phyloP scores from a whole-genome alignment of 2,888 invertebrate genomes.

The Leptopilina myrica region DNA sequence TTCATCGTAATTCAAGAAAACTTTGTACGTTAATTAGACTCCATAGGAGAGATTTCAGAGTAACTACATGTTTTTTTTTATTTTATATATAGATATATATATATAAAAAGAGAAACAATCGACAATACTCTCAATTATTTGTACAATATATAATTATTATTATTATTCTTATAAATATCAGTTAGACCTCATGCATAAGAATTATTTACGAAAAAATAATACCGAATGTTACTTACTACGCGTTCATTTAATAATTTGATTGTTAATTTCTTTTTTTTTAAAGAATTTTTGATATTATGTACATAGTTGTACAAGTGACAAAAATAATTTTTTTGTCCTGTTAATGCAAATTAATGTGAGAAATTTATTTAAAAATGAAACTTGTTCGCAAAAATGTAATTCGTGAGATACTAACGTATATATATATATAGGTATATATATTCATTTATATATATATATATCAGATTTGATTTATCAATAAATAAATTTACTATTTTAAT shows the following conservation, averaged over 20 bases:
- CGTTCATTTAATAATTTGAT: slow-evolving; percentile 35
- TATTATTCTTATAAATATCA: slow-evolving; percentile 2
- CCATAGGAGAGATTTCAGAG: slow-evolving; percentile 31
- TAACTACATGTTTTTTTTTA: slow-evolving; percentile 41
- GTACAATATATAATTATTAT: slow-evolving; percentile 57
- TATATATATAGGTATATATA: not conserved
- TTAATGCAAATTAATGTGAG: slow-evolving; percentile 56
- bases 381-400: slow-evolving; percentile 61
- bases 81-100: slow-evolving; percentile 17
- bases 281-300: slow-evolving; percentile 56
- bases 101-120: slow-evolving; percentile 55
- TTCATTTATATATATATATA: slow-evolving; percentile 47
- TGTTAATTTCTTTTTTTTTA: not conserved
- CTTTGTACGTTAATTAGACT: slow-evolving; percentile 27
- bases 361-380: slow-evolving; percentile 59
- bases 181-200: not conserved
- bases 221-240: slow-evolving; percentile 29
- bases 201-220: not conserved
- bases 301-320: slow-evolving; percentile 58
- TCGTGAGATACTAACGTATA: slow-evolving; percentile 62
- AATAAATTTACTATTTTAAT: slow-evolving; percentile 67
- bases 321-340: slow-evolving; percentile 54
- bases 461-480: slow-evolving; percentile 67
- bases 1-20: not conserved
- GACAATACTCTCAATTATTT: slow-evolving; percentile 71